Evolutionary conservation across 2,797 vertebrate species (phyloP).

Genomic region (Glossophaga mutica): DNA sequence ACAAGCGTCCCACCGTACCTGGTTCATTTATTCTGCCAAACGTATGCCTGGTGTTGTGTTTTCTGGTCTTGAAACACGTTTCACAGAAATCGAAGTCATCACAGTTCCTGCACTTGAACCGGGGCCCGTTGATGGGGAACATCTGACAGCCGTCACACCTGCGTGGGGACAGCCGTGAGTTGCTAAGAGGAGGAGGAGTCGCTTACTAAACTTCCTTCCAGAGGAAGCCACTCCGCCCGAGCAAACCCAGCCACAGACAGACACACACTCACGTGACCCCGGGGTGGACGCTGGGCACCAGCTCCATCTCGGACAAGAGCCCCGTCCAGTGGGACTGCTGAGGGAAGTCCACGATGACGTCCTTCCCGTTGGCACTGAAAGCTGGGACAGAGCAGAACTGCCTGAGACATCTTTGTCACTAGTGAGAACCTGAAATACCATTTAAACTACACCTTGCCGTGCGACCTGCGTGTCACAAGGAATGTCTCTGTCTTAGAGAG

Average conservation of each 20-base stretch:
- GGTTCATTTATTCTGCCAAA: constrained; percentile 98
- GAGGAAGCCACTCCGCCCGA: background rate
- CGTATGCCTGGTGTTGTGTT: constrained; percentile 94
- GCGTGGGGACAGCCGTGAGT: constrained; percentile 43
- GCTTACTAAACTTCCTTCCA: background rate
- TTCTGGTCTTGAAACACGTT: constrained; percentile 96
- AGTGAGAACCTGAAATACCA: background rate
- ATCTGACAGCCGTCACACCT: constrained; percentile 99
- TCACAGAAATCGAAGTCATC: constrained; percentile 99
- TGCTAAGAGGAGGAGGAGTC: background rate
- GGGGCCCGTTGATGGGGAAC: constrained; percentile 98
- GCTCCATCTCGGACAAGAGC: constrained; percentile 96
- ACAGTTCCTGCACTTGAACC: constrained; percentile 97
- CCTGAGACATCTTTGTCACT: background rate
- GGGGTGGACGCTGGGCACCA: constrained; percentile 96
- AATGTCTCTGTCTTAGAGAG: no score
- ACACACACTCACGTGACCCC: constrained; percentile 90
- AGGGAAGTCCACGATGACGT: constrained; percentile 98
- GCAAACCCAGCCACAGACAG: background rate
- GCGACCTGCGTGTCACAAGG: background rate
- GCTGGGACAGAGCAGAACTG: constrained; percentile 80
- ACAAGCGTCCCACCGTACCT: constrained; percentile 81
- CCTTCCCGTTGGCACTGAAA: constrained; percentile 99
- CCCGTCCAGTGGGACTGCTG: constrained; percentile 99
- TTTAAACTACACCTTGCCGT: background rate